Base-by-base conservation (phyloP, 2,888 invertebrate species). In the Scrobipalpa atriplicella region DNA sequence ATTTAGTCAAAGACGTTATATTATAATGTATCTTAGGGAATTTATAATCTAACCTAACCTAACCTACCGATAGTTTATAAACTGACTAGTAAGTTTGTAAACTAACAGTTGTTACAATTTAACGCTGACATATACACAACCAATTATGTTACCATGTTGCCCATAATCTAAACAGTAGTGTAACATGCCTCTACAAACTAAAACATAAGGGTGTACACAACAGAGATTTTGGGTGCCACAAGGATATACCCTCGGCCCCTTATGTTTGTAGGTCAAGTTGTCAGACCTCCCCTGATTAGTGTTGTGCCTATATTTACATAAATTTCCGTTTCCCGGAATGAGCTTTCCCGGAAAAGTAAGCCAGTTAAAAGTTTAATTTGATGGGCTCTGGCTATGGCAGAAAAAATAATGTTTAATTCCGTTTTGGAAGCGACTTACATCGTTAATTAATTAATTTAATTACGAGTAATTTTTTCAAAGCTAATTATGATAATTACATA, bases 261-360 rank as follows among this genome's bases (percentile, higher is more conserved):
- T 43, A 60, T 16, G 61, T 38, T 36, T 47, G 65, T 51, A 61
- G 65, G 60, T 66, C 65, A 61, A 66, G 61, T 66, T 47, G 36
- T 36, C 21, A 63, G 36, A 54, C 29, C 16, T 36, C 19, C 43
- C 11, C 58, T 65, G 58, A 65, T 65, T 65, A 47, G 21, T 64
- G 65, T 65, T 19, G 29, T n/a, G 21, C 58, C 58, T 60, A 36
- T n/a, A 65, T 65, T 65, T 65, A 47, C 65, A 65, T 65, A 65
- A 58, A 64, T 47, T 61, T 61, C 41, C 41, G 36, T 18, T 29
- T 13, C 18, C 61, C 19, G 0, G 19, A 41, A 61, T n/a, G 21
- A 16, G 29, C 8, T 61, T 39, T 16, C 19, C n/a, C 19, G 13
- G 41, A 41, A 58, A 21, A 58, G 29, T 29, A 36, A 58, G 16